A percentile compares a stretch with the other conserved stretches of the same genome.
Conservation (phyloP, 2,113 vertebrate genomes). For the Acanthisitta chloris region DNA sequence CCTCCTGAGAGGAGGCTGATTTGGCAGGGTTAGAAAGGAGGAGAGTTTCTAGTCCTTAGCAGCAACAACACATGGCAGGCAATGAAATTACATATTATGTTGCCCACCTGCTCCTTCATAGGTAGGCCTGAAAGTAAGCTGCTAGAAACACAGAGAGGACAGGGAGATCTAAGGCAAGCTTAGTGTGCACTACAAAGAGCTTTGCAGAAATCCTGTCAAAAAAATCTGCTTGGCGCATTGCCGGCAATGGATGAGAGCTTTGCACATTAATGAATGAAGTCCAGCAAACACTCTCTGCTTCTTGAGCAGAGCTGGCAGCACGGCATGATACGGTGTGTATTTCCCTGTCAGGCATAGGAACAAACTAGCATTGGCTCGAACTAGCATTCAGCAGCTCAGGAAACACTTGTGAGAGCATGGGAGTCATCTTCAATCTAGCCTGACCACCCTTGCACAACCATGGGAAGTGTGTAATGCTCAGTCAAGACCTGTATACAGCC, state of each 20-base stretch:
- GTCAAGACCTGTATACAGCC: background rate
- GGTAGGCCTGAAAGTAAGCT: background rate
- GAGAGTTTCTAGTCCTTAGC: background rate
- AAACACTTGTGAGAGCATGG: background rate
- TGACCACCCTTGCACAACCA: background rate
- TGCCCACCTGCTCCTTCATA: background rate
- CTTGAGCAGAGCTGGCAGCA: background rate
- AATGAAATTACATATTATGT: background rate
- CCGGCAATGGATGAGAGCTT: background rate
- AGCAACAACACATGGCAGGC: background rate
- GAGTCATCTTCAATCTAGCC: background rate
- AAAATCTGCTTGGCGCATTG: background rate
- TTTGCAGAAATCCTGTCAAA: background rate
- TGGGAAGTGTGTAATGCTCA: background rate
- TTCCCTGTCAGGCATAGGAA: background rate
- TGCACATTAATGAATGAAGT: background rate
- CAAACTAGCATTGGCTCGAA: rapidly evolving
- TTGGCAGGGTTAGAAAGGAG: background rate
- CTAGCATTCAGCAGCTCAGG: background rate
- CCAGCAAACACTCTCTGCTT: background rate
- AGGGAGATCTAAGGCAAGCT: background rate
- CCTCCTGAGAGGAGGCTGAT: background rate
- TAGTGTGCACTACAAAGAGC: background rate
- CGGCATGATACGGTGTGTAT: rapidly evolving
- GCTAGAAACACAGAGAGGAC: background rate